Percentiles rank a stretch among this genome's conserved stretches.
phyloP scores from a whole-genome alignment of 2,888 invertebrate genomes.

The Dicycla oo region DNA sequence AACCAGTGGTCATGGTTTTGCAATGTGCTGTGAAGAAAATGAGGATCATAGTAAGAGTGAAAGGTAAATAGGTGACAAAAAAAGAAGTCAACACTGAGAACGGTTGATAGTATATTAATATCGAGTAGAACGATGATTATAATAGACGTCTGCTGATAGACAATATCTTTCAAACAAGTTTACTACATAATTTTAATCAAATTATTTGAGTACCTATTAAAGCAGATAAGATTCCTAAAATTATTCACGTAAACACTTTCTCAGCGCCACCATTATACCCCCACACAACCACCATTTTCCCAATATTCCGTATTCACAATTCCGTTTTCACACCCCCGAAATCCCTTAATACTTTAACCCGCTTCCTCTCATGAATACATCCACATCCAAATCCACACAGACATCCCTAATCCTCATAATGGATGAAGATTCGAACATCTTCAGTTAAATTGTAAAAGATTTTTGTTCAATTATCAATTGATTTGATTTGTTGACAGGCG shows the following conservation, averaged over 20 bases:
- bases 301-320: conserved; percentile 32
- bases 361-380: conserved; percentile 50
- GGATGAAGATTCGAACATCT: conserved; percentile 81
- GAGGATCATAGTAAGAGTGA: too few relatives aligned
- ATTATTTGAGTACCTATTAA: too few relatives aligned
- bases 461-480: conserved; percentile 79
- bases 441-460: conserved; percentile 76
- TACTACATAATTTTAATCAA: too few relatives aligned
- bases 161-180: too few relatives aligned
- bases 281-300: conserved; percentile 2
- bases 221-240: not conserved
- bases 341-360: conserved; percentile 53
- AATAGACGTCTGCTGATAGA: too few relatives aligned
- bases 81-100: too few relatives aligned
- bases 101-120: too few relatives aligned
- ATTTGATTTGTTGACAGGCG: conserved; percentile 69
- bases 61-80: too few relatives aligned
- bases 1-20: too few relatives aligned
- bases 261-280: not conserved
- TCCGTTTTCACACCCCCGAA: conserved; percentile 33
- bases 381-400: conserved; percentile 69
- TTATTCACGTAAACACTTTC: not conserved
- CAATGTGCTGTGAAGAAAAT: too few relatives aligned
- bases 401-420: conserved; percentile 83
- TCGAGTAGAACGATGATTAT: too few relatives aligned